Percentiles rank a stretch among this genome's conserved stretches.
Evolutionary conservation across 1,140 invertebrate species (phyloP).

Genomic region (Cyclina sinensis): DNA sequence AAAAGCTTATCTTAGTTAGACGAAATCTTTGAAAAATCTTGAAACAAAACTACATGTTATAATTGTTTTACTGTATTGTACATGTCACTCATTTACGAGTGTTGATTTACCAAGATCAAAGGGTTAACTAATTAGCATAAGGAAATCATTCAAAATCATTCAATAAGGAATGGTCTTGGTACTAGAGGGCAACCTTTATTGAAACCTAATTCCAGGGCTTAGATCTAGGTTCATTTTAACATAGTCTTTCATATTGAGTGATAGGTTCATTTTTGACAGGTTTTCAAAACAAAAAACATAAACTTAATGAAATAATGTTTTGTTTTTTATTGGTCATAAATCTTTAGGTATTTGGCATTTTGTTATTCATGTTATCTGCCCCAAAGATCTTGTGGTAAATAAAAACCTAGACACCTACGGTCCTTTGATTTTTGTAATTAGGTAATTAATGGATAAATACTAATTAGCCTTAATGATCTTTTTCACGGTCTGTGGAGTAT

Average conservation of each 20-base stretch:
- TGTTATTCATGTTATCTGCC: not conserved
- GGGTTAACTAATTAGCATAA: constrained; percentile 21
- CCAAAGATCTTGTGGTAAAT: not conserved
- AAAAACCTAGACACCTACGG: not conserved
- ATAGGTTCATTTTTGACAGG: constrained; percentile 36
- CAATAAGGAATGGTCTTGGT: not conserved
- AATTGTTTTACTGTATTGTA: constrained; percentile 1
- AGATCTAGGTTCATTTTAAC: constrained; percentile 12
- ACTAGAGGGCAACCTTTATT: not conserved
- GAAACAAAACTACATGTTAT: not conserved
- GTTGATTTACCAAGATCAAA: constrained; percentile 31
- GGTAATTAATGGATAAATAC: not conserved
- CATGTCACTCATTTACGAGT: constrained; percentile 23
- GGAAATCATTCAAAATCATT: constrained; percentile 22
- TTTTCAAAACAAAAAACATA: not conserved
- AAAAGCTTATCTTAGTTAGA: not conserved
- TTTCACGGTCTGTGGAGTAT: not conserved
- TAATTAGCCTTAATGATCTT: constrained; percentile 12
- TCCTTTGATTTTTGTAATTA: not conserved
- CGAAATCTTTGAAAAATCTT: not conserved
- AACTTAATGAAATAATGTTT: constrained; percentile 7
- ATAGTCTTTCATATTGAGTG: constrained; percentile 2
- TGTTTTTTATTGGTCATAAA: not conserved
- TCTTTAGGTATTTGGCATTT: not conserved
- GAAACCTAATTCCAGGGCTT: constrained; percentile 13